These are phyloP conservation scores for Acanthurus tractus DNA, from an alignment of 2,797 vertebrate genomes.

Conservation along the genomic window DNA sequence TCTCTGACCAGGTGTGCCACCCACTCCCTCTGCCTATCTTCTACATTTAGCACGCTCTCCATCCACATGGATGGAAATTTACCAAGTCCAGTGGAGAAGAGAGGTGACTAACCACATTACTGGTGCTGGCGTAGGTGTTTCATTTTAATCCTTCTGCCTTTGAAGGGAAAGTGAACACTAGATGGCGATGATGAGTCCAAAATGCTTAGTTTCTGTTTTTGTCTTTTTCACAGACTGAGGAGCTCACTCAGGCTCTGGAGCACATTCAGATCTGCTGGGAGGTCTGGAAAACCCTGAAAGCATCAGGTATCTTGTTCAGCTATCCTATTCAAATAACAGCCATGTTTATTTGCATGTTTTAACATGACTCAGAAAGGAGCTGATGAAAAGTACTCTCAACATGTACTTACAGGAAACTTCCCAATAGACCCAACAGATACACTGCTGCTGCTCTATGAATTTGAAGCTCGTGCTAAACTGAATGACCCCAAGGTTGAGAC, in stretches of 20 bases:
- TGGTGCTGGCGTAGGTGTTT: slow-evolving; percentile 65
- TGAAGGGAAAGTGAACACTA: slow-evolving; percentile 68
- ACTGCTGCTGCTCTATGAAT: slow-evolving; percentile 93
- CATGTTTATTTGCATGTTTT: neutral
- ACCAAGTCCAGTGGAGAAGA: slow-evolving; percentile 65
- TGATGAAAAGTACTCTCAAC: slow-evolving; percentile 4
- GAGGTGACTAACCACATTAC: slow-evolving; percentile 73
- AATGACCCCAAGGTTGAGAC: slow-evolving; percentile 88
- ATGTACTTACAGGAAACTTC: slow-evolving; percentile 83
- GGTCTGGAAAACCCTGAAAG: slow-evolving; percentile 90
- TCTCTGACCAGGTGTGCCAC: slow-evolving; percentile 85
- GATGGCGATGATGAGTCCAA: slow-evolving; percentile 72
- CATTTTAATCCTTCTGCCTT: slow-evolving; percentile 42
- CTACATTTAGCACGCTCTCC: slow-evolving; percentile 61
- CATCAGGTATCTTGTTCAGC: slow-evolving; percentile 83
- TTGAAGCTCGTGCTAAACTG: slow-evolving; percentile 92
- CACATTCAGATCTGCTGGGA: slow-evolving; percentile 89
- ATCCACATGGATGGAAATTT: slow-evolving; percentile 72
- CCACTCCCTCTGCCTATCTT: slow-evolving; percentile 51
- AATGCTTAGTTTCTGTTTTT: slow-evolving; percentile 33
- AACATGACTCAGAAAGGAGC: neutral
- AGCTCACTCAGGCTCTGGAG: slow-evolving; percentile 87
- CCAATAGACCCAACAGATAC: slow-evolving; percentile 88
- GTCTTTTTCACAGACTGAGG: slow-evolving; percentile 78
- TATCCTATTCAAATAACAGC: neutral